A percentile compares a stretch with the other conserved stretches of the same genome.
These are phyloP conservation scores for Paedocypris micromegethes DNA, from an alignment of 2,797 vertebrate genomes.

Conservation along the genomic window DNA sequence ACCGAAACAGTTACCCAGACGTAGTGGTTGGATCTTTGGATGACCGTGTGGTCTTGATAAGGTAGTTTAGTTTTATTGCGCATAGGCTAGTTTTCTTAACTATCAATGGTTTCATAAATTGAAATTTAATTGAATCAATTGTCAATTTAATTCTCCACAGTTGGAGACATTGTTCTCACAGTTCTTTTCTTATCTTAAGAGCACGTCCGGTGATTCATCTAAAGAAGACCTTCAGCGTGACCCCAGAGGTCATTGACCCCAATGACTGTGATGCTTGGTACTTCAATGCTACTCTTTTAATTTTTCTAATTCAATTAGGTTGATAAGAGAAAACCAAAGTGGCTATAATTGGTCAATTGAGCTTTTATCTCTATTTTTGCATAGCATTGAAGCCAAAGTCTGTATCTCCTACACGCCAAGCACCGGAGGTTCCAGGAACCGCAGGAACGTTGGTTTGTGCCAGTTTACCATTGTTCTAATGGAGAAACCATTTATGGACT, in stretches of 20 bases:
- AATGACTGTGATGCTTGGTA: slow-evolving; percentile 67
- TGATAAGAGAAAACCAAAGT: no score
- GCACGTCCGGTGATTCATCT: slow-evolving; percentile 84
- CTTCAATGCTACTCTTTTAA: not conserved
- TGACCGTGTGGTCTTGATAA: slow-evolving; percentile 72
- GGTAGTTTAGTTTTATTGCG: slow-evolving; percentile 58
- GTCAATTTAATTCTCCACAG: no score
- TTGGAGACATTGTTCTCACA: not conserved
- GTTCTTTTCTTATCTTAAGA: slow-evolving; percentile 55
- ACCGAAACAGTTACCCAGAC: slow-evolving; percentile 82
- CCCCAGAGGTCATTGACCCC: slow-evolving; percentile 70
- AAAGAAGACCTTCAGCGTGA: slow-evolving; percentile 67
- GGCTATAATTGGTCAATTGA: not conserved
- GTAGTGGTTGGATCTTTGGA: slow-evolving; percentile 85
- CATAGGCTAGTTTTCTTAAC: no score
- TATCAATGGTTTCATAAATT: no score
- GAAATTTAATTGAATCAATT: no score
- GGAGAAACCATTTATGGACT: not conserved
- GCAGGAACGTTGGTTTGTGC: slow-evolving; percentile 80
- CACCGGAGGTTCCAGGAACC: slow-evolving; percentile 64
- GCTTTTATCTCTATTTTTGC: slow-evolving; percentile 8
- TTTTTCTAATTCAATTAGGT: no score
- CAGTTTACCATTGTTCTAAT: not conserved
- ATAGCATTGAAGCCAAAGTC: slow-evolving; percentile 75
- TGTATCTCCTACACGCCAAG: slow-evolving; percentile 84